phyloP scores from a whole-genome alignment of 2,113 vertebrate species.

The Junco hyemalis region DNA sequence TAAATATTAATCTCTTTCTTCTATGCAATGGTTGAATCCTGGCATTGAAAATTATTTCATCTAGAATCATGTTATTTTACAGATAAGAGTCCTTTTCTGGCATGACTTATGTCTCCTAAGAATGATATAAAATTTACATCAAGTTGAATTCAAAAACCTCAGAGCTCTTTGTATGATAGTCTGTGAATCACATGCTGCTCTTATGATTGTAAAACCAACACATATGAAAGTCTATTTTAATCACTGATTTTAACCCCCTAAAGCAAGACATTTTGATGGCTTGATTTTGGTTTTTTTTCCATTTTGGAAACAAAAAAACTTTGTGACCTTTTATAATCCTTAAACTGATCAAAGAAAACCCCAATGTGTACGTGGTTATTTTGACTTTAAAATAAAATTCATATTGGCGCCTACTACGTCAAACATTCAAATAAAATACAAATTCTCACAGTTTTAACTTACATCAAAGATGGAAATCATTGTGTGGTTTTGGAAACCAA shows the following conservation, averaged over 20 bases:
- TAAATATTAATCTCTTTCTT: not conserved
- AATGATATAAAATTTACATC: not conserved
- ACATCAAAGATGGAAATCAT: slow-evolving; percentile 32
- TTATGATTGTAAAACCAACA: not conserved
- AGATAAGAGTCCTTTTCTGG: not conserved
- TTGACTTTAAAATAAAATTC: slow-evolving; percentile 41
- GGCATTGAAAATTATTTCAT: not conserved
- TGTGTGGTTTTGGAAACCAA: slow-evolving; percentile 51
- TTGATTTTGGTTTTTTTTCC: not conserved
- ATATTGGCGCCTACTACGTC: slow-evolving; percentile 13
- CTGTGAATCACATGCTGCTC: not conserved
- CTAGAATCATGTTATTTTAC: accelerated
- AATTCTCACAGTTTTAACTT: slow-evolving; percentile 49
- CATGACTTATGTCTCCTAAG: not conserved
- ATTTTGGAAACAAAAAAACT: not conserved
- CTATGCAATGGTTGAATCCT: not conserved
- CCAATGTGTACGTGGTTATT: slow-evolving; percentile 24
- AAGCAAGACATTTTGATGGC: not conserved
- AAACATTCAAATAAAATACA: slow-evolving; percentile 27
- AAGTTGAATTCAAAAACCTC: not conserved
- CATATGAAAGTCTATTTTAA: not conserved
- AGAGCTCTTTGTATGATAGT: not conserved
- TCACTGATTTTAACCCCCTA: not conserved
- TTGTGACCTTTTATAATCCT: not conserved
- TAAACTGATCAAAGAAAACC: slow-evolving; percentile 2